Percentiles rank a stretch among this genome's conserved stretches.
These are phyloP conservation scores for Phenganax subtilis DNA, from an alignment of 92 coral and sea anemone genomes.

Conservation along the genomic window DNA sequence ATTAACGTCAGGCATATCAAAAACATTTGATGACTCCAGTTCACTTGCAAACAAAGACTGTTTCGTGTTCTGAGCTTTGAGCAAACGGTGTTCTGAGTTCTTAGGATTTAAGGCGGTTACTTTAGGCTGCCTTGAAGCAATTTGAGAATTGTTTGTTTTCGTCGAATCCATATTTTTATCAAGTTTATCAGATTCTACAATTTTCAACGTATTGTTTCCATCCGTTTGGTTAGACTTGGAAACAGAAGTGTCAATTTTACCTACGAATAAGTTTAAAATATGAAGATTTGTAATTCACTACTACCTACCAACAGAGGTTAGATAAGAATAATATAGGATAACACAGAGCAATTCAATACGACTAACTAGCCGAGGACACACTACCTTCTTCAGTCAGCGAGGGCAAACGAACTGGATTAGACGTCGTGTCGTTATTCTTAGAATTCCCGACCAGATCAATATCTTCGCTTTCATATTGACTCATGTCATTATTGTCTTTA, in stretches of 20 bases:
- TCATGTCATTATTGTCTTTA: conserved; percentile 1
- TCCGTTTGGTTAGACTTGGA: not conserved
- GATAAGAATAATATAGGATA: not conserved
- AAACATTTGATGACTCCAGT: not conserved
- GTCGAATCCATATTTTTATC: not conserved
- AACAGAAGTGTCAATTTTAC: conserved; percentile 3
- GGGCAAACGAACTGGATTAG: conserved; percentile 24
- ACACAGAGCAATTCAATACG: not conserved
- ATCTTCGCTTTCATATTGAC: conserved; percentile 13
- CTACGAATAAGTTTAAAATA: not conserved
- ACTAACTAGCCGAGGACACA: not conserved
- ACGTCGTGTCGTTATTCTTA: not conserved
- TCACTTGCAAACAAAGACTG: conserved; percentile 1
- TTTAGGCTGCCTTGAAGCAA: not conserved
- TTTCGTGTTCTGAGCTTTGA: conserved; percentile 12
- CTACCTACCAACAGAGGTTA: too few species aligned
- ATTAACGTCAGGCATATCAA: conserved; percentile 14
- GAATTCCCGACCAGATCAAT: conserved; percentile 5
- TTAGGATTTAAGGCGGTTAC: not conserved
- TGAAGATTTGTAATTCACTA: not conserved
- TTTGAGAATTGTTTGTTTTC: not conserved
- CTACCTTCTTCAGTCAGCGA: conserved; percentile 28
- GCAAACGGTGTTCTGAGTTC: conserved; percentile 1
- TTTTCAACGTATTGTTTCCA: not conserved
- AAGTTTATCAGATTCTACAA: not conserved